Evolutionary conservation across 2,888 invertebrate species (phyloP), one percentile per base, ranked within the genome.

Genomic region (Scaeva pyrastri): DNA sequence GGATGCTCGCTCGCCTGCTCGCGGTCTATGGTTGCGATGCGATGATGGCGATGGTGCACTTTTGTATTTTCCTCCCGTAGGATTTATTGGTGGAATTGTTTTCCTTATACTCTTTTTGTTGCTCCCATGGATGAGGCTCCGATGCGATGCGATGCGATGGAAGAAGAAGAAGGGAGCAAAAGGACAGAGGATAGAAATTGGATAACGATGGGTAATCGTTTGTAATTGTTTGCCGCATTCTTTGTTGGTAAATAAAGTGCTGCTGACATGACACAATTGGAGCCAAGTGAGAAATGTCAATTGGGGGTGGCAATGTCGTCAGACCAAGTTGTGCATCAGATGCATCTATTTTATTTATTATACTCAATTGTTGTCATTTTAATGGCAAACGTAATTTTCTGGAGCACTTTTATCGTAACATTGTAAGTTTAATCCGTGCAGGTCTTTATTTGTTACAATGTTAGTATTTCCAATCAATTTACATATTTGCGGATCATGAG

Each of bases 141-240:
- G 12, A 19, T n/a, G n/a, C n/a, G n/a, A n/a, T n/a, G n/a, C n/a
- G n/a, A n/a, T n/a, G 52, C 31, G 0, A 39, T 10, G 31, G 31
- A 12, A 39, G 1, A 7, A 23, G 23, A 14, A 52, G 3, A 23
- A 14, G 21, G n/a, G n/a, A n/a, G n/a, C n/a, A n/a, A n/a, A n/a
- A 64, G 60, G 48, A 73, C 7, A 8, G 60, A 41, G 48, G 19
- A 64, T 39, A 45, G 23, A 68, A 68, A 66, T 64, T 43, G 52
- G 36, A 36, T 66, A 62, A 43, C 50, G 66, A 50, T 64, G 45
- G 71, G 45, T 71, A 71, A 55, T 56, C 39, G 62, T 26, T 64
- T 56, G 75, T 71, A 75, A 81, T 75, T 62, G 68, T 39, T 31
- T 52, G 50, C 52, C 50, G 50, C 68, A 68, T 68, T 68, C 31